Percentiles rank a stretch among this genome's conserved stretches.
Evolutionary conservation across 2,797 vertebrate species (phyloP).

Genomic region (Parambassis ranga): DNA sequence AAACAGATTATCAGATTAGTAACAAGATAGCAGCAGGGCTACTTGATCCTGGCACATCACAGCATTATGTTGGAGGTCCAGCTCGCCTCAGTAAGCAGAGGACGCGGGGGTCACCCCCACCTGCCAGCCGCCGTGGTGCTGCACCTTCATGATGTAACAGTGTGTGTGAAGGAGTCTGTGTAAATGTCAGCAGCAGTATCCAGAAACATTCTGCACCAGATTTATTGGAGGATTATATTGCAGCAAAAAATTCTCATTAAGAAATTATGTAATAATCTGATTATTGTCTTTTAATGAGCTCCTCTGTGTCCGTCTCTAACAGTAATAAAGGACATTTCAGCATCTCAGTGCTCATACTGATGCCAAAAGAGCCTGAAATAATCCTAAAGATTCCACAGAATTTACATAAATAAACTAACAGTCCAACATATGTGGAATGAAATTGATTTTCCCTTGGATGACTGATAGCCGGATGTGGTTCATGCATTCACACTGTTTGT

Average conservation of each 20-base stretch:
- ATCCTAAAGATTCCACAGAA: too few species aligned
- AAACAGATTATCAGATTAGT: slow-evolving; percentile 77
- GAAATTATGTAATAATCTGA: too few species aligned
- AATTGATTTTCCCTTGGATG: too few species aligned
- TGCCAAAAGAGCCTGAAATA: too few species aligned
- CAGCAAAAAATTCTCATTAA: neutral
- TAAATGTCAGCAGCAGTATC: neutral
- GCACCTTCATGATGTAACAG: slow-evolving; percentile 31
- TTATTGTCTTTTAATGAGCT: too few species aligned
- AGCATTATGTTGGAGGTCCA: slow-evolving; percentile 23
- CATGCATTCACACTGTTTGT: too few species aligned
- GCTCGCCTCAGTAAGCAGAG: slow-evolving; percentile 30
- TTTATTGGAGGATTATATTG: neutral
- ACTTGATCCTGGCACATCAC: slow-evolving; percentile 68
- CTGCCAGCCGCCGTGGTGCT: slow-evolving; percentile 5
- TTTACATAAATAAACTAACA: too few species aligned
- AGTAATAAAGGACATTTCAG: too few species aligned
- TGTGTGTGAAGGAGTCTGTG: neutral
- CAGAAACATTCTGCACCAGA: neutral
- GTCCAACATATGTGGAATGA: too few species aligned
- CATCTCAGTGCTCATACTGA: too few species aligned
- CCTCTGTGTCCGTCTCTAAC: too few species aligned
- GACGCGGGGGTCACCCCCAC: slow-evolving; percentile 26
- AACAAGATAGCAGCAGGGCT: slow-evolving; percentile 67
- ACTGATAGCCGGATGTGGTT: too few species aligned